phyloP scores from a whole-genome alignment of 2,113 vertebrate genomes.

The Hippocampus abdominalis region DNA sequence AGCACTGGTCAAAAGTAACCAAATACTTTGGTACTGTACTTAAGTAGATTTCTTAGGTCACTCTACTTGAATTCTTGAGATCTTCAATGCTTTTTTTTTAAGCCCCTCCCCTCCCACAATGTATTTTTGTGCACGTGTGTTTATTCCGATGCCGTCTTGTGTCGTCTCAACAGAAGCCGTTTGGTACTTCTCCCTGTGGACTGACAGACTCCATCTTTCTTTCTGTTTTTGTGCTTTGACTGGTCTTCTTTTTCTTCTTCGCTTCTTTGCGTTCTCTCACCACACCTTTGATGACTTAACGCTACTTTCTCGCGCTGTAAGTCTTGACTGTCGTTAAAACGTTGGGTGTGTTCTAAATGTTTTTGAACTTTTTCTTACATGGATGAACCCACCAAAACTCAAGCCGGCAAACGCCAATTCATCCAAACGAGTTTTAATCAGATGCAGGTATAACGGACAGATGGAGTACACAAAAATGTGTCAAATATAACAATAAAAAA shows the following conservation, averaged over 20 bases:
- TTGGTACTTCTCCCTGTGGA: conserved; percentile 58
- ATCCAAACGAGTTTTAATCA: no score
- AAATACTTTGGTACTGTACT: background rate
- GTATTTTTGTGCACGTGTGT: background rate
- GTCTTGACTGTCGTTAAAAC: conserved; percentile 38
- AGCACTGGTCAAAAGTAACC: background rate
- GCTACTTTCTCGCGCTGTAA: conserved; percentile 65
- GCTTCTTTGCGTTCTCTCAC: conserved; percentile 45
- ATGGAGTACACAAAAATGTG: no score
- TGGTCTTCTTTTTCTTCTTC: conserved; percentile 30
- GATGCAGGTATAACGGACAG: no score
- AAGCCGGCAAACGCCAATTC: no score
- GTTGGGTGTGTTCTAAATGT: background rate
- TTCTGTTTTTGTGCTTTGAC: conserved; percentile 63
- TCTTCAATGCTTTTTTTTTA: no score
- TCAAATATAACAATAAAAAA: no score
- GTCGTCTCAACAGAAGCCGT: conserved; percentile 64
- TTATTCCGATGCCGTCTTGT: conserved; percentile 29
- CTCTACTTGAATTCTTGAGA: background rate
- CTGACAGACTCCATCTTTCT: conserved; percentile 59
- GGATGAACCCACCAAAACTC: no score
- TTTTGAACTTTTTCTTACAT: background rate
- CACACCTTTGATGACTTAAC: conserved; percentile 44
- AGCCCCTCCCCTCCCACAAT: background rate
- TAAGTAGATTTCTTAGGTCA: no score